Base-by-base conservation (phyloP, 2,797 vertebrate species). In the Oryzias dopingdopingensis region DNA sequence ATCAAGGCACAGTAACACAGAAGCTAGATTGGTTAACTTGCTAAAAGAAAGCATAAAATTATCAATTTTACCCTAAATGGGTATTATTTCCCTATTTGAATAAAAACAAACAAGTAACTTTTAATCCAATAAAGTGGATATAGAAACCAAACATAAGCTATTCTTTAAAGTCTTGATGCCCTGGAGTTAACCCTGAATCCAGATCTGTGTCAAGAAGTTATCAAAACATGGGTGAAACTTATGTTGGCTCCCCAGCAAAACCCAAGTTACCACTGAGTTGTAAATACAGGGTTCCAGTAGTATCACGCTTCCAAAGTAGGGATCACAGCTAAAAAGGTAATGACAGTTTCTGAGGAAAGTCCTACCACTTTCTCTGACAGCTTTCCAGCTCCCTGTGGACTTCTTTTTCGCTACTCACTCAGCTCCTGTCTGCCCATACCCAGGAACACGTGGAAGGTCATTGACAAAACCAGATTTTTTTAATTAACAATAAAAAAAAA, bases 241-340 rank as follows among this genome's bases (percentile, higher is more conserved):
- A 85, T 84, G 81, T 72, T 72, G 77, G 80, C 73, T 79, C 62
- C 74, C 52, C 50, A 76, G 63, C 67, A 65, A 70, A 67, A 68
- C 74, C 74, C 60, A 50, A 79, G 74, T 83, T 82, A 81, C 79
- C 70, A 76, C 51, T 17, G 62, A 71, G 72, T 82, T 88, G 82
- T 88, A 91, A 37, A 85, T 88, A 50, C 74, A 79, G 86, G 87
- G 87, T 89, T 86, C 78, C 70, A 75, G 79, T 86, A 75, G 77
- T 70, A 86, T 84, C 88, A 83, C 85, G 86, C 82, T 77, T 78
- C 79, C 79, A 88, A 91, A 88, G 88, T 81, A 87, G 81, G 77
- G 78, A 83, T 69, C 75, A 65, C 67, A 73, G 78, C 78, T 74
- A 77, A 85, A 29, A 77, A 64, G 59, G 74, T 89, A 90, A 91